Percentiles rank a stretch among this genome's conserved stretches.
These are phyloP conservation scores for Arothron firmamentum DNA, from an alignment of 2,113 vertebrate genomes.

Conservation along the genomic window DNA sequence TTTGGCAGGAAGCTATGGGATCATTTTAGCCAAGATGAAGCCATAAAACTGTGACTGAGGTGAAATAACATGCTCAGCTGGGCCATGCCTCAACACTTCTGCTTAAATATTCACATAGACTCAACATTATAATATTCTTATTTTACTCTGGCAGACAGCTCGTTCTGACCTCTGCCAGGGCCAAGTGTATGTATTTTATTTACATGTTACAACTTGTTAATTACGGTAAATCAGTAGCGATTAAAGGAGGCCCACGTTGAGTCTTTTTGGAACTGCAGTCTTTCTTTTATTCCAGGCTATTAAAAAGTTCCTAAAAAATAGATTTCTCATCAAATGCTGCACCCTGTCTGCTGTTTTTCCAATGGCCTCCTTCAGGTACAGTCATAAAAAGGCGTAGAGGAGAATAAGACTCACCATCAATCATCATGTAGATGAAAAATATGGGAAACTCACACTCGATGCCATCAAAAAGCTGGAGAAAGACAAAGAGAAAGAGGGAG, in stretches of 20 bases:
- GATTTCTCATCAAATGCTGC: conserved; percentile 24
- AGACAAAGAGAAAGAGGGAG: conserved; percentile 49
- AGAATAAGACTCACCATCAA: conserved; percentile 86
- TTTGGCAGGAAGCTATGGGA: no score
- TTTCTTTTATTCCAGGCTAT: no score
- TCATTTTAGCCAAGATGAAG: neutral
- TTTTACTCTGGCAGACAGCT: no score
- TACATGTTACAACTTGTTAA: no score
- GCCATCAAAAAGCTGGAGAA: conserved; percentile 91
- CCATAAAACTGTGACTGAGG: neutral
- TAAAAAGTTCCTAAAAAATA: no score
- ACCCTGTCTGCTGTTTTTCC: conserved; percentile 24
- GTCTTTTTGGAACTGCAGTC: no score
- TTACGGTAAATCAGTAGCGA: no score
- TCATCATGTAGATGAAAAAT: conserved; percentile 99
- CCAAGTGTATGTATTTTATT: neutral
- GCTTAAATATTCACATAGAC: no score
- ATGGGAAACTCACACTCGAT: conserved; percentile 98
- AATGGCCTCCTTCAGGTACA: conserved; percentile 18
- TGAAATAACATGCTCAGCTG: neutral
- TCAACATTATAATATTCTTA: no score
- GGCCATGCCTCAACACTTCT: no score
- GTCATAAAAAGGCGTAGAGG: conserved; percentile 1
- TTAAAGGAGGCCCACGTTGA: no score
- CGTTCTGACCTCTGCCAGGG: neutral